Evolutionary conservation across 30 jellyfish, hydroid and myxozoan genomes (phyloP).

Genomic region (Turritopsis rubra): DNA sequence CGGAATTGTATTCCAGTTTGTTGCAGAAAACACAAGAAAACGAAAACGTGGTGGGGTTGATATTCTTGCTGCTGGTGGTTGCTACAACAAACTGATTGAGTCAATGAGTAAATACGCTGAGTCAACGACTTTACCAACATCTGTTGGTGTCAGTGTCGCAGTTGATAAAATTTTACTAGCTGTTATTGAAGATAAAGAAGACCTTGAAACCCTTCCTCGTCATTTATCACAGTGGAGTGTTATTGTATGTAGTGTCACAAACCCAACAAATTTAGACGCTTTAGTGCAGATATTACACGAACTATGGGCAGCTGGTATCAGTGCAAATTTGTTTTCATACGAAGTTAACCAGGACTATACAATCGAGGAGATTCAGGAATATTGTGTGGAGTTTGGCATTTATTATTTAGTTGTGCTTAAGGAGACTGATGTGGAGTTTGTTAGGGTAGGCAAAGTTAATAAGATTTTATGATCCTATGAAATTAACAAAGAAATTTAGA

Average conservation of each 20-base stretch:
- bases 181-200: slow-evolving; percentile 20
- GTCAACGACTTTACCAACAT: slow-evolving; percentile 43
- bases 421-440: slow-evolving; percentile 50
- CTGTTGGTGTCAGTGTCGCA: slow-evolving; percentile 82
- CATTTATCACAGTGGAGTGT: slow-evolving; percentile 40
- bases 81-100: slow-evolving; percentile 60
- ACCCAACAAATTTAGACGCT: slow-evolving; percentile 32
- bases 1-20: slow-evolving; percentile 72
- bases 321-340: slow-evolving; percentile 62
- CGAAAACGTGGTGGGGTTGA: slow-evolving; percentile 69
- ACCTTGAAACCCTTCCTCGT: slow-evolving; percentile 25
- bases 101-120: slow-evolving; percentile 41
- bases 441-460: slow-evolving; percentile 34
- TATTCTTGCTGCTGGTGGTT: slow-evolving; percentile 85
- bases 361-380: slow-evolving; percentile 63
- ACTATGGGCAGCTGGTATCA: slow-evolving; percentile 67
- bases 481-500: too few relatives aligned
- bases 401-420: slow-evolving; percentile 63
- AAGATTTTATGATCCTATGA: too few relatives aligned
- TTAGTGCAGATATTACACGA: slow-evolving; percentile 44
- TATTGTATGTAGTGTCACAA: slow-evolving; percentile 34
- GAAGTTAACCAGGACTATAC: slow-evolving; percentile 56
- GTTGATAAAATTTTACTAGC: slow-evolving; percentile 55
- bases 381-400: slow-evolving; percentile 66
- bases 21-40: slow-evolving; percentile 67